Percentiles rank a stretch among this genome's conserved stretches.
Conservation (phyloP, 2,888 invertebrate genomes). For the Tortrix viridana region DNA sequence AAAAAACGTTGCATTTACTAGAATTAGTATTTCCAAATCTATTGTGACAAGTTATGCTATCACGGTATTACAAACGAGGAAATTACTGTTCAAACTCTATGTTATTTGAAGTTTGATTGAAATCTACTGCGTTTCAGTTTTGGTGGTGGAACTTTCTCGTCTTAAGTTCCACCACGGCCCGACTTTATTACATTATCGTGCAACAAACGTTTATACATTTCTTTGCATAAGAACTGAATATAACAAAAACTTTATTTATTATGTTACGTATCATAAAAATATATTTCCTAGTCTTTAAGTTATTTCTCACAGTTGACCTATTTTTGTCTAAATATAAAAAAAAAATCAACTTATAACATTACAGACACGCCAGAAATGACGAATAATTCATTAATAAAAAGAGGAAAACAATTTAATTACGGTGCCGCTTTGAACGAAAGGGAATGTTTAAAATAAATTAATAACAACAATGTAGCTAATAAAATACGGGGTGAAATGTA, state of each 20-base stretch:
- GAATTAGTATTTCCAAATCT: background rate
- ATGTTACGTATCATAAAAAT: no score
- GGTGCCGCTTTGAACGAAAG: slow-evolving; percentile 1
- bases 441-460: slow-evolving; percentile 1
- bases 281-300: no score
- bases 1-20: background rate
- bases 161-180: no score
- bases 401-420: slow-evolving; percentile 25
- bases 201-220: background rate
- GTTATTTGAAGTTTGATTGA: background rate
- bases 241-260: no score
- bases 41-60: background rate
- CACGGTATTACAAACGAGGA: slow-evolving; percentile 1
- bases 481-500: background rate
- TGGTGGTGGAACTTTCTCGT: no score
- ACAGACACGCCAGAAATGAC: slow-evolving; percentile 24
- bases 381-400: slow-evolving; percentile 27
- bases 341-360: slow-evolving; percentile 18
- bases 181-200: background rate
- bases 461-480: slow-evolving; percentile 6
- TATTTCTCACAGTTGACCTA: slow-evolving; percentile 17
- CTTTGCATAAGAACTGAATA: no score
- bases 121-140: no score
- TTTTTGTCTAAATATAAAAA: slow-evolving; percentile 18
- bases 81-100: background rate